These are phyloP conservation scores for Phylloscopus trochilus DNA, from an alignment of 2,113 vertebrate genomes.

Conservation along the genomic window DNA sequence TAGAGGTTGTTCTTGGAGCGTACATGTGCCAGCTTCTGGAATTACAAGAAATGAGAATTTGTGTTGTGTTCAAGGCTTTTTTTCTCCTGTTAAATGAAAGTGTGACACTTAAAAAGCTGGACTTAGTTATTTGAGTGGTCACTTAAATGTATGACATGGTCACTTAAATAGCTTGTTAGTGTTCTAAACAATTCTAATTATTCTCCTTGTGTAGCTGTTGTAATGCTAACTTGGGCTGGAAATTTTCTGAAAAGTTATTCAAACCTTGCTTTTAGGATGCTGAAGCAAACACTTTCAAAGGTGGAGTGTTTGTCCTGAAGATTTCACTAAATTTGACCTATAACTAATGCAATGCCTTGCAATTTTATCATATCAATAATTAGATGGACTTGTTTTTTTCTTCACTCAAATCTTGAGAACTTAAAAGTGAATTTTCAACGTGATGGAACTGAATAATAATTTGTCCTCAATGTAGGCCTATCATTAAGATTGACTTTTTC, in stretches of 20 bases:
- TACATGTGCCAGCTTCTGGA: background rate
- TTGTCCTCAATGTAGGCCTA: background rate
- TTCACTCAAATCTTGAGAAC: background rate
- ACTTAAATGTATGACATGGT: background rate
- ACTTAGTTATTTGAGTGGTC: background rate
- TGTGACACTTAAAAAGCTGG: background rate
- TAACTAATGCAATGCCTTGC: background rate
- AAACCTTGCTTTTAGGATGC: background rate
- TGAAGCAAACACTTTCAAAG: background rate
- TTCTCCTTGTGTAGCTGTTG: background rate
- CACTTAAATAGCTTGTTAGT: background rate
- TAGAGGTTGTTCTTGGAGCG: background rate
- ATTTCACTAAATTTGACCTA: background rate
- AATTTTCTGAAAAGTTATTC: background rate
- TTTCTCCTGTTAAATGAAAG: background rate
- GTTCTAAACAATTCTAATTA: background rate
- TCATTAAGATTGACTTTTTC: background rate
- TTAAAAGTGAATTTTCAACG: constrained; percentile 50
- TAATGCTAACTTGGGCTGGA: background rate
- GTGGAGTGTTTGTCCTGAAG: background rate
- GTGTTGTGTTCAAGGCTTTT: background rate
- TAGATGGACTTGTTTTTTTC: background rate
- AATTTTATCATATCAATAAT: constrained; percentile 1
- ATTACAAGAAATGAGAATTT: background rate
- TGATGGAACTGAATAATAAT: constrained; percentile 27